Evolutionary conservation across 2,888 invertebrate genomes (phyloP).

Genomic region (Harmothoe impar): DNA sequence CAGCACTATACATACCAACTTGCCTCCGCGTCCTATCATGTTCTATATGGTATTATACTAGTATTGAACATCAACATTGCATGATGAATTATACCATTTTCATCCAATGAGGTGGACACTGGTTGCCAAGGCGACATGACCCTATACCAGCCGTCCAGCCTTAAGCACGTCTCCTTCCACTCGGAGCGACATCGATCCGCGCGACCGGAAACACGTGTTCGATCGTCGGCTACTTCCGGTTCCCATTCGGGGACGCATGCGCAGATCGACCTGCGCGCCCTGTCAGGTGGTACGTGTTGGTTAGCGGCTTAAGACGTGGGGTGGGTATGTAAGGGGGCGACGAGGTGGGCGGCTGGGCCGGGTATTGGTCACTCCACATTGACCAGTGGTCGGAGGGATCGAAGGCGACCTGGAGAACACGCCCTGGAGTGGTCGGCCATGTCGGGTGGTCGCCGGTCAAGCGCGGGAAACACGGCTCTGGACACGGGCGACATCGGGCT

Average conservation of each 20-base stretch:
- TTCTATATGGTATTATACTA: too few species aligned
- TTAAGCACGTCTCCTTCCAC: not conserved
- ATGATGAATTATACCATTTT: not conserved
- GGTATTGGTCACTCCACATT: constrained; percentile 33
- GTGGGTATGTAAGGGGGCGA: not conserved
- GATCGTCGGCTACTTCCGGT: constrained; percentile 54
- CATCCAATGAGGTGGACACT: not conserved
- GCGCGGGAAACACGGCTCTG: constrained; percentile 10
- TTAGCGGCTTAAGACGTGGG: constrained; percentile 31
- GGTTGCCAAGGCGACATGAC: not conserved
- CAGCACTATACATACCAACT: too few species aligned
- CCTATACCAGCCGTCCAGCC: not conserved
- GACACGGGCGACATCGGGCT: constrained; percentile 10
- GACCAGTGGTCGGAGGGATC: constrained; percentile 16
- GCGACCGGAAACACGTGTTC: constrained; percentile 48
- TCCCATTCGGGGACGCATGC: constrained; percentile 28
- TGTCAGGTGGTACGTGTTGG: constrained; percentile 17
- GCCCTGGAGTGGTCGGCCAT: not conserved
- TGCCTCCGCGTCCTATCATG: too few species aligned
- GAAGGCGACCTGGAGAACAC: not conserved
- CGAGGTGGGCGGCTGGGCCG: not conserved
- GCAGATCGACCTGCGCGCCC: constrained; percentile 24
- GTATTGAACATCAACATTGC: too few species aligned
- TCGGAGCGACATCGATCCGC: not conserved
- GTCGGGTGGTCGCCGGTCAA: not conserved